These are phyloP conservation scores for Phalangium opilio DNA, from an alignment of 2,888 invertebrate genomes.

Conservation along the genomic window DNA sequence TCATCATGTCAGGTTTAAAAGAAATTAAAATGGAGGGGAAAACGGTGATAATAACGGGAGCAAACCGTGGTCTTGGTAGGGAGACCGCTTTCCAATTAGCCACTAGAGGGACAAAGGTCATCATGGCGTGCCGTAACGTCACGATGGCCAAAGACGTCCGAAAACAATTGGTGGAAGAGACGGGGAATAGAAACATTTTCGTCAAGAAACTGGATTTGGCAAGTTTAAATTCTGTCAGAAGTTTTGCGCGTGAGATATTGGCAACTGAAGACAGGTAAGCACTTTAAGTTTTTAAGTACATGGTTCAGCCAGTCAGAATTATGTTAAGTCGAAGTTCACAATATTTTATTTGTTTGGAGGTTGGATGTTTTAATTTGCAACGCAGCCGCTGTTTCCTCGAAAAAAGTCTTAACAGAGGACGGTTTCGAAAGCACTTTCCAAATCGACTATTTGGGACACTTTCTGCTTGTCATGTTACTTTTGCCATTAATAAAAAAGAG, in stretches of 20 bases:
- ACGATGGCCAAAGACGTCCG: conserved; percentile 48
- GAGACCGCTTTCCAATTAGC: conserved; percentile 16
- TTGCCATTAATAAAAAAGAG: conserved; percentile 7
- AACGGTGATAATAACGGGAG: conserved; percentile 75
- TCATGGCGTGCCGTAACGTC: conserved; percentile 69
- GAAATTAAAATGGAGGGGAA: conserved; percentile 49
- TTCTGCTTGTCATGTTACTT: not conserved
- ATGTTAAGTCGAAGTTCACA: too few species aligned
- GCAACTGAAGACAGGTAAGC: not conserved
- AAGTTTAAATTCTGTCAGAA: conserved; percentile 29
- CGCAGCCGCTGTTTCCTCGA: not conserved
- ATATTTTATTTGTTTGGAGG: too few species aligned
- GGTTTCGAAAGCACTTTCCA: conserved; percentile 2
- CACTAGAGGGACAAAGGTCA: conserved; percentile 45
- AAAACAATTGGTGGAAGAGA: conserved; percentile 23
- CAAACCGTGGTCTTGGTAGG: conserved; percentile 46
- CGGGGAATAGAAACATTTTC: too few species aligned
- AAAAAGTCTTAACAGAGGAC: not conserved
- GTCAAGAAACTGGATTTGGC: conserved; percentile 23
- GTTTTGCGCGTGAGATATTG: conserved; percentile 25
- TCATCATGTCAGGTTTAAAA: too few species aligned
- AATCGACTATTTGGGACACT: not conserved
- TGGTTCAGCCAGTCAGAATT: too few species aligned
- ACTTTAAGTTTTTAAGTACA: too few species aligned
- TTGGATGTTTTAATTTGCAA: conserved; percentile 3